A percentile compares a stretch with the other conserved stretches of the same genome.
Evolutionary conservation across 1,140 invertebrate genomes (phyloP).

Genomic region (Pissodes strobi): DNA sequence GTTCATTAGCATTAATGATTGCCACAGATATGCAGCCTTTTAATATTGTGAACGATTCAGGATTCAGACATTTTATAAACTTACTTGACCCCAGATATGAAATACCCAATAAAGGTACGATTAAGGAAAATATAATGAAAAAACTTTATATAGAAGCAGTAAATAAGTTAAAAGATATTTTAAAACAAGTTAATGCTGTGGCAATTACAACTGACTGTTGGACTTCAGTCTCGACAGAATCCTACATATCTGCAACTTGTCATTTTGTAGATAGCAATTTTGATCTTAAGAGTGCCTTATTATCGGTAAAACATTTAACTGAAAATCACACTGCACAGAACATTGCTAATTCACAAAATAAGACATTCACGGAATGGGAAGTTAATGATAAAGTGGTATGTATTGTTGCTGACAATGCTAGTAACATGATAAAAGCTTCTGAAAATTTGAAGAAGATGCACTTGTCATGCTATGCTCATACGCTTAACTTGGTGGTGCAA

Average conservation of each 20-base stretch:
- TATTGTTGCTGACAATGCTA: conserved; percentile 18
- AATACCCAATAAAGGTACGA: conserved; percentile 34
- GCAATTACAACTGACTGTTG: conserved; percentile 14
- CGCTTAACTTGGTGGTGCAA: conserved; percentile 12
- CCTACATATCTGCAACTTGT: conserved; percentile 17
- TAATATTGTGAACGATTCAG: conserved; percentile 41
- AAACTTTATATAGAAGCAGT: conserved; percentile 1
- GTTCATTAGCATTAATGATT: conserved; percentile 30
- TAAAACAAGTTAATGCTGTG: not conserved
- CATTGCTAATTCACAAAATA: not conserved
- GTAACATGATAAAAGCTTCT: conserved; percentile 12
- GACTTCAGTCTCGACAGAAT: conserved; percentile 9
- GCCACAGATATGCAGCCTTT: conserved; percentile 43
- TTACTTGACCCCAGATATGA: conserved; percentile 40
- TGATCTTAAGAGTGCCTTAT: not conserved
- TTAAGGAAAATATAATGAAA: conserved; percentile 10
- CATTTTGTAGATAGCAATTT: conserved; percentile 9
- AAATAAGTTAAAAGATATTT: conserved; percentile 7
- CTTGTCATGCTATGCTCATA: no score
- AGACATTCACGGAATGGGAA: not conserved
- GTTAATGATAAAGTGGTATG: not conserved
- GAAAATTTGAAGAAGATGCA: not conserved
- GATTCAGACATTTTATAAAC: conserved; percentile 37
- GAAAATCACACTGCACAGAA: conserved; percentile 10
- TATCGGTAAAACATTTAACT: conserved; percentile 10